These are phyloP conservation scores for Styela plicata DNA, from an alignment of 23 tunicate genomes.

Conservation along the genomic window DNA sequence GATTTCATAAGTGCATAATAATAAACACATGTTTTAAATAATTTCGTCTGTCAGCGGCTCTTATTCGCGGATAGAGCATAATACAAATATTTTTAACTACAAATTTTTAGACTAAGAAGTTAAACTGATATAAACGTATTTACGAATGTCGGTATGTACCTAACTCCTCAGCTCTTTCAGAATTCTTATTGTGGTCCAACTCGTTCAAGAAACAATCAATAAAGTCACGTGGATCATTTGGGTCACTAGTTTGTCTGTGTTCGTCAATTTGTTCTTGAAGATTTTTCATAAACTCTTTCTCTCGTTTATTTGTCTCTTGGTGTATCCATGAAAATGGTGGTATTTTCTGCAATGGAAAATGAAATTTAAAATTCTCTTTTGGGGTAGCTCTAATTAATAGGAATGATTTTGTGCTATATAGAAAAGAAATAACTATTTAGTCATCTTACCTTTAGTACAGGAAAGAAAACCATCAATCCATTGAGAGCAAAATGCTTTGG, in stretches of 20 bases:
- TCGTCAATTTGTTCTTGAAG: conserved; percentile 21
- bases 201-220: conserved; percentile 49
- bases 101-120: too few relatives aligned
- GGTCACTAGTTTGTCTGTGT: conserved; percentile 38
- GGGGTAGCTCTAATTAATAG: too few relatives aligned
- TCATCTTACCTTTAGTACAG: conserved; percentile 3
- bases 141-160: too few relatives aligned
- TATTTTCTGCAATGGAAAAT: conserved; percentile 12
- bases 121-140: too few relatives aligned
- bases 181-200: neutral
- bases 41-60: too few relatives aligned
- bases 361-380: too few relatives aligned
- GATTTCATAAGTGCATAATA: too few relatives aligned
- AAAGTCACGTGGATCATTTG: conserved; percentile 51
- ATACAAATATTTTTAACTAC: too few relatives aligned
- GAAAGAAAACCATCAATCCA: conserved; percentile 32
- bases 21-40: too few relatives aligned
- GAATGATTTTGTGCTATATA: too few relatives aligned
- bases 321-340: conserved; percentile 26
- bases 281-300: conserved; percentile 4
- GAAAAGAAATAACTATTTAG: too few relatives aligned
- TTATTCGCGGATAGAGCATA: too few relatives aligned
- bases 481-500: conserved; percentile 7
- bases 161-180: neutral
- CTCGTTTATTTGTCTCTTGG: conserved; percentile 3